Percentiles rank a stretch among this genome's conserved stretches.
Evolutionary conservation across 2,797 vertebrate genomes (phyloP).

Genomic region (Perdix hodgsoniae): DNA sequence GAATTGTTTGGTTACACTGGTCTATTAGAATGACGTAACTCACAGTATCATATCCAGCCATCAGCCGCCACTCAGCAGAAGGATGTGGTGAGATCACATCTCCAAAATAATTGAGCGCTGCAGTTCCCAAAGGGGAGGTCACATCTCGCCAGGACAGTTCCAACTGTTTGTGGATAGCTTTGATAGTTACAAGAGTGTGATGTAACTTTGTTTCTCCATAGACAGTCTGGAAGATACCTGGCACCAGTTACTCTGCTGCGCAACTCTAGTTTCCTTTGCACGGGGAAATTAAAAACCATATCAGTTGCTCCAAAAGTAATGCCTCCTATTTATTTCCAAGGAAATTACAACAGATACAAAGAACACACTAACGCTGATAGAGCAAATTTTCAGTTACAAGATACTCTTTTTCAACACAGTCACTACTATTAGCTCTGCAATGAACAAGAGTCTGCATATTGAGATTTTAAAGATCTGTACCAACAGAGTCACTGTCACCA

Average conservation of each 20-base stretch:
- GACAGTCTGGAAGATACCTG: neutral
- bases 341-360: neutral
- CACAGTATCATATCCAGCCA: neutral
- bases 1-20: slow-evolving; percentile 1
- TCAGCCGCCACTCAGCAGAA: slow-evolving; percentile 1
- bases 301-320: neutral
- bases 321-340: neutral
- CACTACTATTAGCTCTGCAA: neutral
- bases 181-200: neutral
- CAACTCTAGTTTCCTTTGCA: neutral
- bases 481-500: neutral
- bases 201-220: neutral
- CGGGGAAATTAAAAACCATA: neutral
- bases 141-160: neutral
- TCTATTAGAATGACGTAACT: slow-evolving; percentile 19
- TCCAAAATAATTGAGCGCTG: neutral
- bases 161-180: neutral
- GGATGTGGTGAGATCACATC: slow-evolving; percentile 1
- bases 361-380: neutral
- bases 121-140: neutral
- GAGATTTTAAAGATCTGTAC: neutral
- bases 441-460: neutral
- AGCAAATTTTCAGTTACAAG: neutral
- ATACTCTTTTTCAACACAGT: neutral
- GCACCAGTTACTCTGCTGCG: neutral